Percentiles rank a stretch among this genome's conserved stretches.
Evolutionary conservation across 92 coral and sea anemone species (phyloP).

Genomic region (Heliopora coerulea): DNA sequence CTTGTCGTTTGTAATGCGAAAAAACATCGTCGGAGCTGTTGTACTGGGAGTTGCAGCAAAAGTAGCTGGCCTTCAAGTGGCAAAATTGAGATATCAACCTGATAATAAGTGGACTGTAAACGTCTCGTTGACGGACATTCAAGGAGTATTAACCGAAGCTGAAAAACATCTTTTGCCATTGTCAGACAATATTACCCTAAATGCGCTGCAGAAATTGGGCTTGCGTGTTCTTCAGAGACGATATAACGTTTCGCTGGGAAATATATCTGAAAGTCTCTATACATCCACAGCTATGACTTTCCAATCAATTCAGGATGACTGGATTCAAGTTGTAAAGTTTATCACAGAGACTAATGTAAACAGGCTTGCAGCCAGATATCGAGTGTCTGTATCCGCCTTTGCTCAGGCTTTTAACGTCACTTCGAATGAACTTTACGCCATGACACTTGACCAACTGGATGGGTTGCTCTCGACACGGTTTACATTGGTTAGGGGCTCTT

Average conservation of each 20-base stretch:
- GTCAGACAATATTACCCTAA: conserved; percentile 20
- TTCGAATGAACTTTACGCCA: not conserved
- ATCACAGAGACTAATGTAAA: conserved; percentile 7
- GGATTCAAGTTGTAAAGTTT: conserved; percentile 25
- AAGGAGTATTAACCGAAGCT: not conserved
- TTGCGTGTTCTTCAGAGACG: conserved; percentile 2
- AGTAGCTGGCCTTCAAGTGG: conserved; percentile 16
- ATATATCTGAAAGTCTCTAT: not conserved
- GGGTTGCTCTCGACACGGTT: conserved; percentile 2
- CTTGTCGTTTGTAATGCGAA: conserved; percentile 29
- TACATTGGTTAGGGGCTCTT: not conserved
- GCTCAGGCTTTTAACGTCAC: conserved; percentile 11
- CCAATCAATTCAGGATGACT: conserved; percentile 14
- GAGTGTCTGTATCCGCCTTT: not conserved
- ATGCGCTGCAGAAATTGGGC: conserved; percentile 9
- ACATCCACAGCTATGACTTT: conserved; percentile 14
- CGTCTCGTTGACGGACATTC: conserved; percentile 16
- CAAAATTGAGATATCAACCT: conserved; percentile 2
- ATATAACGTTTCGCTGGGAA: conserved; percentile 7
- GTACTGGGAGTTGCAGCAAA: conserved; percentile 26
- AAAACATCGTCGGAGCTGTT: conserved; percentile 17
- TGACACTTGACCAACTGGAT: conserved; percentile 16
- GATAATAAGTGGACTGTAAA: conserved; percentile 25
- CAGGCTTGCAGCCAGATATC: not conserved
- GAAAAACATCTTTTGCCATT: conserved; percentile 22